phyloP scores from a whole-genome alignment of 2,113 vertebrate species.

The Phalacrocorax aristotelis region DNA sequence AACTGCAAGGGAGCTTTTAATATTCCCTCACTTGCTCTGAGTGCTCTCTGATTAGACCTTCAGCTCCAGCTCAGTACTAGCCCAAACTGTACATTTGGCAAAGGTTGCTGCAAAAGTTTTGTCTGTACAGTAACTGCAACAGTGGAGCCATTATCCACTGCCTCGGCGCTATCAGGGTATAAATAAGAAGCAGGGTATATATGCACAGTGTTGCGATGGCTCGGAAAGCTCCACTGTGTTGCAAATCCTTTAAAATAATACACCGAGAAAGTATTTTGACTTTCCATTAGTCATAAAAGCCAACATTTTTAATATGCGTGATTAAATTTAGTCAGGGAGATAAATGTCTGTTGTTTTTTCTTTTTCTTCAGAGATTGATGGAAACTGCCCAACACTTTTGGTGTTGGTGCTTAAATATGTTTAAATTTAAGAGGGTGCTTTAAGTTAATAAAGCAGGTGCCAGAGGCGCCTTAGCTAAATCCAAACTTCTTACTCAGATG shows the following conservation, averaged over 20 bases:
- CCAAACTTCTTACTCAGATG: background rate
- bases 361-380: background rate
- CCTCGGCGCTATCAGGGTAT: background rate
- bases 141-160: background rate
- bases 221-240: background rate
- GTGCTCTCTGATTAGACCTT: slow-evolving; percentile 50
- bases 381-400: background rate
- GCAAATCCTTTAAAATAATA: slow-evolving; percentile 34
- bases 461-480: background rate
- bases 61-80: background rate
- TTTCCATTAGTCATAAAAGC: slow-evolving; percentile 35
- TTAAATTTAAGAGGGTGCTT: slow-evolving; percentile 27
- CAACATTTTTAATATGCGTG: background rate
- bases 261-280: background rate
- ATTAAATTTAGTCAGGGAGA: background rate
- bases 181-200: background rate
- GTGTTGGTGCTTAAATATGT: background rate
- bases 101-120: background rate
- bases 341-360: background rate
- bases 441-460: slow-evolving; percentile 28
- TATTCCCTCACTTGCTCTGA: slow-evolving; percentile 36
- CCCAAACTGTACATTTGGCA: slow-evolving; percentile 33
- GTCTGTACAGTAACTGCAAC: slow-evolving; percentile 5
- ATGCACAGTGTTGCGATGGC: background rate
- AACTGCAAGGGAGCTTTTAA: slow-evolving; percentile 35